Conservation (phyloP, 2,888 invertebrate species). For the Phasia obesa region DNA sequence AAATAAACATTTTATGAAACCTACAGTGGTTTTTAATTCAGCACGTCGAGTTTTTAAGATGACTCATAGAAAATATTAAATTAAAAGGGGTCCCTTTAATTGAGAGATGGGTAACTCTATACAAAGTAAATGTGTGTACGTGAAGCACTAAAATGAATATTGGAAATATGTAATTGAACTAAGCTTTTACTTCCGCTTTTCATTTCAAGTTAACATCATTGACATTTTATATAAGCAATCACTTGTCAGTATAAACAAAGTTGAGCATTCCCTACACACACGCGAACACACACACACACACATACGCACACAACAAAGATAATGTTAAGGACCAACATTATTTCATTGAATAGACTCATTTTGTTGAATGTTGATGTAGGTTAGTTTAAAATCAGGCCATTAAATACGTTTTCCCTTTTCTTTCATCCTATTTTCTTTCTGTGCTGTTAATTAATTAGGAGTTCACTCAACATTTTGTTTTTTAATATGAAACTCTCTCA, state of each 20-base stretch:
- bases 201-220: not conserved
- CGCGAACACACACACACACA: no score
- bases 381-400: conserved; percentile 76
- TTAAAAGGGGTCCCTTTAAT: no score
- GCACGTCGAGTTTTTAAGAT: no score
- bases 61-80: no score
- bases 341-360: conserved; percentile 58
- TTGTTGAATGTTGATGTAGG: conserved; percentile 79
- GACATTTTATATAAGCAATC: not conserved
- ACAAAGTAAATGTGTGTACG: no score
- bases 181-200: not conserved
- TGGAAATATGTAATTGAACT: not conserved
- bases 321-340: conserved; percentile 27
- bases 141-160: no score
- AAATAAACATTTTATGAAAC: no score
- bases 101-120: no score
- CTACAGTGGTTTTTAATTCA: no score
- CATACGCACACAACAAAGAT: conserved; percentile 11
- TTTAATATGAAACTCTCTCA: not conserved
- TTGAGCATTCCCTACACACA: conserved; percentile 5
- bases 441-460: conserved; percentile 23
- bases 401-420: conserved; percentile 19
- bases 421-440: conserved; percentile 4
- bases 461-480: conserved; percentile 2
- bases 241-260: not conserved